Percentiles rank a stretch among this genome's conserved stretches.
Evolutionary conservation across 2,888 invertebrate species (phyloP).

Genomic region (Cetonia aurata): DNA sequence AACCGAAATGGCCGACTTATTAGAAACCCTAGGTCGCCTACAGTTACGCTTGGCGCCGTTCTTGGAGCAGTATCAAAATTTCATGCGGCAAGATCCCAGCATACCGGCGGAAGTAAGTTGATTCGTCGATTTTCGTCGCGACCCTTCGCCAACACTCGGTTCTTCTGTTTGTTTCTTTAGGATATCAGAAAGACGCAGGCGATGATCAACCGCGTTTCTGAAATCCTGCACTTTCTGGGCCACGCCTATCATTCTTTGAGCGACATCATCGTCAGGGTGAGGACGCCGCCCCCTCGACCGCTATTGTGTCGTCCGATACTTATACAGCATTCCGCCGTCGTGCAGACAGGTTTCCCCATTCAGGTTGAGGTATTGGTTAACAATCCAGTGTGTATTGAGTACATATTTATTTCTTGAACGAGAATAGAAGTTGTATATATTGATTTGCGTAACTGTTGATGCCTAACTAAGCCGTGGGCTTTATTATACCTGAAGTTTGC

Average conservation of each 20-base stretch:
- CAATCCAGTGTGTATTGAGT: conserved; percentile 2
- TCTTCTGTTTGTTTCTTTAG: conserved; percentile 47
- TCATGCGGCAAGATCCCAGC: conserved; percentile 74
- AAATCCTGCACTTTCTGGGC: conserved; percentile 85
- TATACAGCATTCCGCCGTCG: conserved; percentile 75
- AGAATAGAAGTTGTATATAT: neutral
- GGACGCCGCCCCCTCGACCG: conserved; percentile 76
- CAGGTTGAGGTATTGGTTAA: conserved; percentile 69
- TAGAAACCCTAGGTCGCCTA: conserved; percentile 69
- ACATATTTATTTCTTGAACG: too few relatives aligned
- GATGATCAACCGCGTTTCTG: conserved; percentile 80
- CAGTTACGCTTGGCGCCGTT: conserved; percentile 76
- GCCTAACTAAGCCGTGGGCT: too few relatives aligned
- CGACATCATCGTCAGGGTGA: conserved; percentile 83
- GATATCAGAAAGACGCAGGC: conserved; percentile 73
- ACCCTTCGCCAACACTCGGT: too few relatives aligned
- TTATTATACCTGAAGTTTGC: too few relatives aligned
- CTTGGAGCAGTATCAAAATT: conserved; percentile 73
- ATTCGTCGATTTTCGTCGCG: neutral
- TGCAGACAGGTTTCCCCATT: conserved; percentile 76
- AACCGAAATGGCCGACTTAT: conserved; percentile 70
- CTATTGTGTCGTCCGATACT: conserved; percentile 80
- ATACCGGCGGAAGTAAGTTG: conserved; percentile 64
- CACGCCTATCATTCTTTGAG: conserved; percentile 92
- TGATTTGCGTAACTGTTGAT: neutral